Conservation (phyloP, 1,140 invertebrate species). For the Drosophila seguyi region DNA sequence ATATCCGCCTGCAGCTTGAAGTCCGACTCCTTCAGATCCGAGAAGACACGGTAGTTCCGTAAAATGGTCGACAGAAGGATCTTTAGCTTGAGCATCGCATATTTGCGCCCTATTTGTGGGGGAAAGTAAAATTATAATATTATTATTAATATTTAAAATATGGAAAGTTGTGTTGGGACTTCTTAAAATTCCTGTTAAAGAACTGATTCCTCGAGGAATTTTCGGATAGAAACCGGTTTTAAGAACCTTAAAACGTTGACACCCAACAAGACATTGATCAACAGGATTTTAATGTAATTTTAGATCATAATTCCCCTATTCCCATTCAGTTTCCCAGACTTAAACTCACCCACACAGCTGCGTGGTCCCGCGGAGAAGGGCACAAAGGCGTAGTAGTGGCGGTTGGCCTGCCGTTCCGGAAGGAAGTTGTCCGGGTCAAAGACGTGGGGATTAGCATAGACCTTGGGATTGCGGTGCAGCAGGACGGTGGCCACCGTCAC, state of each 20-base stretch:
- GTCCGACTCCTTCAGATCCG: slow-evolving; percentile 89
- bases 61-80: slow-evolving; percentile 94
- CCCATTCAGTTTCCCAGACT: neutral
- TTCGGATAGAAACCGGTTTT: too few relatives aligned
- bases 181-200: too few relatives aligned
- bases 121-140: neutral
- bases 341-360: slow-evolving; percentile 91
- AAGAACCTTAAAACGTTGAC: too few relatives aligned
- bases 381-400: slow-evolving; percentile 94
- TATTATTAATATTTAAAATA: neutral
- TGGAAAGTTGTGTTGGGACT: too few relatives aligned
- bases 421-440: slow-evolving; percentile 95
- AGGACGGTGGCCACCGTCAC: slow-evolving; percentile 88
- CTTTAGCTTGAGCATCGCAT: slow-evolving; percentile 95
- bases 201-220: too few relatives aligned
- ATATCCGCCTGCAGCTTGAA: slow-evolving; percentile 92
- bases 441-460: slow-evolving; percentile 91
- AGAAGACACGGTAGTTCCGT: slow-evolving; percentile 91
- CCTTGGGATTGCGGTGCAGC: slow-evolving; percentile 89
- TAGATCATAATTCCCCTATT: neutral
- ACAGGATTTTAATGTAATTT: too few relatives aligned
- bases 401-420: slow-evolving; percentile 90
- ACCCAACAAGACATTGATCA: too few relatives aligned
- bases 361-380: slow-evolving; percentile 95
- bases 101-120: slow-evolving; percentile 90